Evolutionary conservation across 92 coral and sea anemone species (phyloP), one percentile per base, ranked within the genome.

Genomic region (Palythoa heliodiscus): DNA sequence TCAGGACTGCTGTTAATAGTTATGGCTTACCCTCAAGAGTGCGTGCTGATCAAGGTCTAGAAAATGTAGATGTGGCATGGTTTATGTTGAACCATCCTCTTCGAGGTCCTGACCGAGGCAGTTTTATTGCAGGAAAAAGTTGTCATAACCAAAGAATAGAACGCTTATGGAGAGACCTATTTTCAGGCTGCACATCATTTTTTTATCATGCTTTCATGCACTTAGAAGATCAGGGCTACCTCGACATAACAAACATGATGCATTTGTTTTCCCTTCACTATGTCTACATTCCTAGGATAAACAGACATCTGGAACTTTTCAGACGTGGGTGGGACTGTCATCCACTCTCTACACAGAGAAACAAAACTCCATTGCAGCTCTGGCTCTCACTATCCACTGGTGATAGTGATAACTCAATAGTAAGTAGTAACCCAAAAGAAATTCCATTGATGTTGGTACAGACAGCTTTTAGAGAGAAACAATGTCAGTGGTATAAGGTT

Each of bases 81-180:
- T 88, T 76, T 80, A 91, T 91, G 94, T 73, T 88, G 25, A 85
- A 23, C 67, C 91, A 91, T 77, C 94, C 94, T 82, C 50, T 69
- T 40, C 89, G 94, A 86, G 94, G 94, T 11, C 88, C 94, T 35
- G 94, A 81, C 73, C 63, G 92, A 82, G 94, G 94, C 76, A 83
- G 89, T 64, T 88, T 86, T 83, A 88, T 91, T 76, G 82, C 90
- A 22, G 92, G 94, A 50, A 86, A 89, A 86, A 88, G 89, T 63
- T 82, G 79, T 48, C 93, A 88, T 82, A 87, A 87, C 66, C 88
- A 90, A 69, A 77, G 91, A 40, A 79, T 91, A 60, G 91, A 91
- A 66, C 71, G 90, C 58, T 89, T 91, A 25, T 89, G 95, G 95
- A 79, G 86, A 53, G 95, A 92, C 53, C 81, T 92, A 35, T 92